A percentile compares a stretch with the other conserved stretches of the same genome.
phyloP scores from a whole-genome alignment of 2,888 invertebrate species.

The Caenorhabditis auriculariae region DNA sequence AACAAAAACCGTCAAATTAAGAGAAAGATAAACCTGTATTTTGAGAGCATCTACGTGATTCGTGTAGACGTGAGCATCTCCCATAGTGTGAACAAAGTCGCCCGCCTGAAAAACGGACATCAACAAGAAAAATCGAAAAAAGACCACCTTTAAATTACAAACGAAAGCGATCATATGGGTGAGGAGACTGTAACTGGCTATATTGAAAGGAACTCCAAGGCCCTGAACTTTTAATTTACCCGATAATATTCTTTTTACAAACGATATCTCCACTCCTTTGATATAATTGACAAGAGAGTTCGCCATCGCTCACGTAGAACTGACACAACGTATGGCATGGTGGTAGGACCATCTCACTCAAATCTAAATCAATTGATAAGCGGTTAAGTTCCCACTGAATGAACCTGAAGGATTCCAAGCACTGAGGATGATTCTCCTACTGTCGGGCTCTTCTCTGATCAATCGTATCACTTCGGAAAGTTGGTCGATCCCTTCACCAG shows the following conservation, averaged over 20 bases:
- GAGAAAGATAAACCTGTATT: conserved; percentile 71
- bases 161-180: conserved; percentile 95
- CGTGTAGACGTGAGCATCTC: conserved; percentile 90
- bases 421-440: conserved; percentile 85
- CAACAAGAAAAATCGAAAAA: neutral
- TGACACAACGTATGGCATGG: conserved; percentile 94
- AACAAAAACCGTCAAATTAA: neutral
- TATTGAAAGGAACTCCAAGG: conserved; percentile 96
- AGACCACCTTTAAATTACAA: conserved; percentile 78
- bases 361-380: conserved; percentile 32
- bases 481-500: conserved; percentile 85
- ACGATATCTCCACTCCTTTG: conserved; percentile 97
- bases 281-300: conserved; percentile 87
- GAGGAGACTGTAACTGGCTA: conserved; percentile 90
- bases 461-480: conserved; percentile 77
- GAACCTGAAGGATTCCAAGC: conserved; percentile 85
- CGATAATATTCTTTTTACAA: neutral
- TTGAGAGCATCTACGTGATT: conserved; percentile 84
- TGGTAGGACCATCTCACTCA: conserved; percentile 85
- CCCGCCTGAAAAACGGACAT: conserved; percentile 72
- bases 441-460: conserved; percentile 78
- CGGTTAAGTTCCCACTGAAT: neutral
- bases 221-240: conserved; percentile 66
- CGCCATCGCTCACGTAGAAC: conserved; percentile 82
- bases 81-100: conserved; percentile 89